phyloP scores from a whole-genome alignment of 2,113 vertebrate genomes.

The Malurus elegans region DNA sequence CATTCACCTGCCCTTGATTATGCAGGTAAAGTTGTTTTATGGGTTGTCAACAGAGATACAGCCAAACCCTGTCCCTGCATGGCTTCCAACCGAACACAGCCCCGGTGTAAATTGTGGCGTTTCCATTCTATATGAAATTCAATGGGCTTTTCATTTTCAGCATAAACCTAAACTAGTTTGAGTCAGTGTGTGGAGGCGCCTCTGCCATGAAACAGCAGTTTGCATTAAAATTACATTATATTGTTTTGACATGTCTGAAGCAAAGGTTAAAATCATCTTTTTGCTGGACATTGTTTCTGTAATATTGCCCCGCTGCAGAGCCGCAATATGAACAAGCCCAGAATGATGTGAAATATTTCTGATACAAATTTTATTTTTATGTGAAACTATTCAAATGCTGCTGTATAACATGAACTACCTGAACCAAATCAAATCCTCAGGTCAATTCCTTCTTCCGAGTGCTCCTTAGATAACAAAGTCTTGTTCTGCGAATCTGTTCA shows the following conservation, averaged over 20 bases:
- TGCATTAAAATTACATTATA: conserved; percentile 72
- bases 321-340: conserved; percentile 54
- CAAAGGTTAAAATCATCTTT: conserved; percentile 78
- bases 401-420: conserved; percentile 84
- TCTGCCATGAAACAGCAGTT: conserved; percentile 45
- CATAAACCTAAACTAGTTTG: conserved; percentile 62
- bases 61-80: conserved; percentile 9
- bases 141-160: conserved; percentile 46
- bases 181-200: conserved; percentile 37
- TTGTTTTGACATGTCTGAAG: conserved; percentile 73
- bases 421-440: conserved; percentile 92
- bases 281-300: conserved; percentile 72
- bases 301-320: conserved; percentile 70
- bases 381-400: conserved; percentile 85
- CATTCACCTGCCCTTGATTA: neutral
- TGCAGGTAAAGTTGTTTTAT: neutral
- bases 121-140: conserved; percentile 52
- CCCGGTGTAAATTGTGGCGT: conserved; percentile 11
- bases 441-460: conserved; percentile 87
- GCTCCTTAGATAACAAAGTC: conserved; percentile 89
- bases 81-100: neutral
- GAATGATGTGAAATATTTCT: conserved; percentile 81
- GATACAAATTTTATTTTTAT: conserved; percentile 90
- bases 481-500: conserved; percentile 90
- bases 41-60: neutral